Conservation (phyloP, 23 tunicate genomes). For the Oikopleura dioica region DNA sequence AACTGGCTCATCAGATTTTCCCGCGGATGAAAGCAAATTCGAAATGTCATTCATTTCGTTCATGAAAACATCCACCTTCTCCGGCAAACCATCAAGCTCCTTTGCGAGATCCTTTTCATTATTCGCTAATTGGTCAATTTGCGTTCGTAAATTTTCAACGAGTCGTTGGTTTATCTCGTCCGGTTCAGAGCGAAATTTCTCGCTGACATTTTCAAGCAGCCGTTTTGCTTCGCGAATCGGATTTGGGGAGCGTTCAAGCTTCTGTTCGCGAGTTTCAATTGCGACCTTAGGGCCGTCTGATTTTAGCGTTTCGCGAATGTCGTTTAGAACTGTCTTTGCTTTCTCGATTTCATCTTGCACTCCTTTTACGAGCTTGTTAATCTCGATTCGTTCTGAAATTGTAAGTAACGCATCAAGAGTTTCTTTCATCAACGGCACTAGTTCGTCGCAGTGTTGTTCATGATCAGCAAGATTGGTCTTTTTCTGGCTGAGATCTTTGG, state of each 20-base stretch:
- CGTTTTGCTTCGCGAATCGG: background rate
- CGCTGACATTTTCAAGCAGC: background rate
- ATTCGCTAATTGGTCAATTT: background rate
- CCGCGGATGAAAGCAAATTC: no score
- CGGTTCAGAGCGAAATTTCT: background rate
- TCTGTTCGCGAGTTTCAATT: no score
- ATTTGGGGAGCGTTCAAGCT: no score
- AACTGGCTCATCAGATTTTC: no score
- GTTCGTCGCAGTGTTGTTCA: background rate
- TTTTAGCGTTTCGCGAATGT: background rate
- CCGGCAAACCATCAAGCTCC: background rate
- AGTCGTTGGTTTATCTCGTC: background rate
- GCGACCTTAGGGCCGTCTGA: background rate
- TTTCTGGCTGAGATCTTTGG: no score
- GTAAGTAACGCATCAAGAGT: background rate
- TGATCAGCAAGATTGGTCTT: background rate
- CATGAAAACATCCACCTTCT: background rate
- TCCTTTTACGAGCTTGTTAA: background rate
- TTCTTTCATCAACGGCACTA: background rate
- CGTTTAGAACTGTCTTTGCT: background rate
- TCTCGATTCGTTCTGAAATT: background rate
- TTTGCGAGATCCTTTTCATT: background rate
- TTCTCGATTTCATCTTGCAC: conserved; percentile 1
- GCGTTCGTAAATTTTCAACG: background rate
- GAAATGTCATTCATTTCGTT: background rate